Percentiles rank a stretch among this genome's conserved stretches.
Conservation (phyloP, 2,797 vertebrate genomes). For the Poliocrania exsul region DNA sequence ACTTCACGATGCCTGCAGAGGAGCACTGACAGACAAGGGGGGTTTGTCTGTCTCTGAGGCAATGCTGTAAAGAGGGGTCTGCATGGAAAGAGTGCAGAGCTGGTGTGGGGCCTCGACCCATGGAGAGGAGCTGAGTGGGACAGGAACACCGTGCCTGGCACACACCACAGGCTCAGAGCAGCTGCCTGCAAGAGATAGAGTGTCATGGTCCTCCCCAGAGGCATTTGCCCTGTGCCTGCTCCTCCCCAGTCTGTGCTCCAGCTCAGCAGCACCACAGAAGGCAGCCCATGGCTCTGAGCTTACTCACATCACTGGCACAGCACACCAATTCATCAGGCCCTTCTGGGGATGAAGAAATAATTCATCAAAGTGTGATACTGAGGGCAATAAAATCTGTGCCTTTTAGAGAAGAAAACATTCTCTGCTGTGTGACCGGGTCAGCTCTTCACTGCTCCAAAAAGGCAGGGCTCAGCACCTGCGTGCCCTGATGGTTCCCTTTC, state of each 20-base stretch:
- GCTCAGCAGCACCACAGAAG: background rate
- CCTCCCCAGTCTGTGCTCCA: fast-evolving
- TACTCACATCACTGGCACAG: background rate
- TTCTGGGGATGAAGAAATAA: background rate
- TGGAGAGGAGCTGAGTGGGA: background rate
- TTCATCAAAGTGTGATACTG: background rate
- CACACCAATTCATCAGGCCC: background rate
- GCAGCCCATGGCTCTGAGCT: background rate
- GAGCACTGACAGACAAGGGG: background rate
- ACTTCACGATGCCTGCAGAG: fast-evolving
- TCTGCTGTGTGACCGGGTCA: background rate
- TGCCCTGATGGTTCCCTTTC: background rate
- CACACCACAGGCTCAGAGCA: background rate
- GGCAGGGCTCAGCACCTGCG: background rate
- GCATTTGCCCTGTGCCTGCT: background rate
- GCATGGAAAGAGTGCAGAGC: fast-evolving
- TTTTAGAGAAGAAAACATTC: background rate
- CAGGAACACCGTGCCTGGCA: background rate
- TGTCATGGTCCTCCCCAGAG: background rate
- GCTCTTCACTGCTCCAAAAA: background rate
- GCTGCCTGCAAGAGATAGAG: background rate
- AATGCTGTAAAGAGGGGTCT: background rate
- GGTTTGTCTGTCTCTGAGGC: background rate
- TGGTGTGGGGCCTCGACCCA: background rate
- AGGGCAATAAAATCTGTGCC: background rate